phyloP scores from a whole-genome alignment of 2,888 invertebrate species.

The Argyra leucocephala region DNA sequence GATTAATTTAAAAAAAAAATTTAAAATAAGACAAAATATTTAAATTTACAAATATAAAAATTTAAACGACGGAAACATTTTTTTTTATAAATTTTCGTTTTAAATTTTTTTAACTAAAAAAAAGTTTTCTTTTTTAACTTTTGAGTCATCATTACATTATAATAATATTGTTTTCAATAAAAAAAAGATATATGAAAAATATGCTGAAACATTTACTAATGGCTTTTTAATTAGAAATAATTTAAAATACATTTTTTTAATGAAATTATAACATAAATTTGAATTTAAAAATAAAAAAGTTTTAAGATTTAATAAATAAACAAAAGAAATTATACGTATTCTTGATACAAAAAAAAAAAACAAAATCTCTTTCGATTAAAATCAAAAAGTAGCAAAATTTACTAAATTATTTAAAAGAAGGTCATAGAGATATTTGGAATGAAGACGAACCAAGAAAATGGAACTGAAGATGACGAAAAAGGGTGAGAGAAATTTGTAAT shows the following conservation, averaged over 20 bases:
- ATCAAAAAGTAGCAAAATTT: not conserved
- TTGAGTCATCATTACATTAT: not conserved
- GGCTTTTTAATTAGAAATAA: too few species aligned
- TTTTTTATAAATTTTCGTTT: not conserved
- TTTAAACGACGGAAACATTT: not conserved
- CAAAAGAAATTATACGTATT: not conserved
- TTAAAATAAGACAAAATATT: not conserved
- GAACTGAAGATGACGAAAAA: not conserved
- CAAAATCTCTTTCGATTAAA: not conserved
- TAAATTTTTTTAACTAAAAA: not conserved
- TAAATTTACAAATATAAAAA: not conserved
- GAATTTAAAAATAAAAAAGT: not conserved
- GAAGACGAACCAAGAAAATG: not conserved
- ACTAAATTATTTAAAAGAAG: too few species aligned
- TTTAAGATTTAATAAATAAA: not conserved
- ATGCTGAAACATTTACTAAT: too few species aligned
- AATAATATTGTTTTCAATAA: too few species aligned
- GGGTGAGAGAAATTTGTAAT: not conserved
- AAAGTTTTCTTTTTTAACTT: not conserved
- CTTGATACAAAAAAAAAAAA: not conserved
- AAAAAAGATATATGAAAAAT: too few species aligned
- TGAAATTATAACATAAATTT: not conserved
- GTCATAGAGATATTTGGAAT: not conserved
- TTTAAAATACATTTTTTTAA: not conserved
- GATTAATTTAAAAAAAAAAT: not conserved